A percentile compares a stretch with the other conserved stretches of the same genome.
Evolutionary conservation across 2,113 vertebrate genomes (phyloP).

Genomic region (Rutilus rutilus): DNA sequence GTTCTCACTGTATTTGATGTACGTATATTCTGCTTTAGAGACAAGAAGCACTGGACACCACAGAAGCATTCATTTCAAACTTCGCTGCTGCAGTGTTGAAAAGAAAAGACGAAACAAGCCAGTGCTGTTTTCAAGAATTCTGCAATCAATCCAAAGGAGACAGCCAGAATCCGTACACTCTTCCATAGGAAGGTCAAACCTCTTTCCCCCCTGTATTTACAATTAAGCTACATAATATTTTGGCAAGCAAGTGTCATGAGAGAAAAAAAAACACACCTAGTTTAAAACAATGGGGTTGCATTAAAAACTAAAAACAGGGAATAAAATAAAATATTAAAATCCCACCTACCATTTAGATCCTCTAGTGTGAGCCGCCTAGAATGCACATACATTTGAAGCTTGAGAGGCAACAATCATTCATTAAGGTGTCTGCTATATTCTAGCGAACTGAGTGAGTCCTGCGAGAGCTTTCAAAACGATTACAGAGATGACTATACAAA

Average conservation of each 20-base stretch:
- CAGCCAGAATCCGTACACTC: slow-evolving; percentile 89
- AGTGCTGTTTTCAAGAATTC: slow-evolving; percentile 84
- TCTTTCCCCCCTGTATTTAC: slow-evolving; percentile 72
- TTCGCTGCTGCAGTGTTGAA: slow-evolving; percentile 87
- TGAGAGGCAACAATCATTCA: slow-evolving; percentile 87
- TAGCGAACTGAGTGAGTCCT: slow-evolving; percentile 88
- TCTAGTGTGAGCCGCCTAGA: slow-evolving; percentile 90
- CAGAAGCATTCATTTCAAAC: slow-evolving; percentile 86
- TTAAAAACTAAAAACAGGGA: slow-evolving; percentile 76
- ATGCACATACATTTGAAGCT: slow-evolving; percentile 95
- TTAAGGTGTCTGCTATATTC: slow-evolving; percentile 86
- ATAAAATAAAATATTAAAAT: slow-evolving; percentile 81
- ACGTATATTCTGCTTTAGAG: slow-evolving; percentile 66
- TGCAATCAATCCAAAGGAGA: slow-evolving; percentile 82
- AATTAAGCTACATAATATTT: slow-evolving; percentile 73
- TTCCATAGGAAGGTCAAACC: slow-evolving; percentile 97
- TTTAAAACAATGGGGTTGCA: slow-evolving; percentile 81
- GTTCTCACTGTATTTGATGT: slow-evolving; percentile 65
- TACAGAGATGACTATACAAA: slow-evolving; percentile 99
- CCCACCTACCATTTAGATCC: slow-evolving; percentile 88
- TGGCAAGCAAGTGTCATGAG: slow-evolving; percentile 73
- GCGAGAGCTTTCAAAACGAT: slow-evolving; percentile 93
- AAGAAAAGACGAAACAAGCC: slow-evolving; percentile 82
- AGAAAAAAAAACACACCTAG: slow-evolving; percentile 62
- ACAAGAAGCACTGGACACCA: slow-evolving; percentile 75